Evolutionary conservation across 2,888 invertebrate genomes (phyloP), one percentile per base, ranked within the genome.

Genomic region (Patella depressa): DNA sequence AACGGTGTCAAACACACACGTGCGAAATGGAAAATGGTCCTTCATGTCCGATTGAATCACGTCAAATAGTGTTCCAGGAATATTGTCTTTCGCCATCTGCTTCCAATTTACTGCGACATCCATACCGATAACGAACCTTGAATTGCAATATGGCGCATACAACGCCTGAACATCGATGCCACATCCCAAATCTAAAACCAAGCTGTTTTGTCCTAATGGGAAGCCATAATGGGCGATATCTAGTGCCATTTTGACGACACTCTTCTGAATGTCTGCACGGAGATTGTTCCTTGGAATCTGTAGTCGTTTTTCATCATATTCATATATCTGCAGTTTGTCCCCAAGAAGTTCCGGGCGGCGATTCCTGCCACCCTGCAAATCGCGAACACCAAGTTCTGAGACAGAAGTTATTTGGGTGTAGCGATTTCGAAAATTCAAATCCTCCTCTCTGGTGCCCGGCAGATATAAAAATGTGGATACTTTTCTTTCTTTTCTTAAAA

Each of bases 111-210:
- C 53, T 77, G 70, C 77, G 5, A 80, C 69, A 65, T 83, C 83
- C n/a, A 80, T 57, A n/a, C 82, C 81, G 59, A 80, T 73, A 53
- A 81, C 73, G n/a, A 72, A 72, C 45, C 45, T 45, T 45, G 45
- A 45, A 45, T 45, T 4, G 45, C 45, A 45, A 45, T 45, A 45
- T 45, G 69, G 74, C 2, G 54, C 53, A 14, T 73, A 15, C 3
- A 78, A 75, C 17, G 71, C 69, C n/a, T 53, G 55, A 5, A 78
- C 65, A 59, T 82, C 81, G 12, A 75, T 73, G 1, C 83, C 83
- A 65, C 74, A 73, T 3, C 83, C 83, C 80, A 81, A 82, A 17
- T 81, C 83, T 59, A 83, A 77, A 69, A 82, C 83, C 54, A 83
- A 54, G 65, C 81, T 69, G 55, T 73, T 57, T 53, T 15, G 53